Evolutionary conservation across 2,113 vertebrate species (phyloP).

Genomic region (Hyaena hyaena): DNA sequence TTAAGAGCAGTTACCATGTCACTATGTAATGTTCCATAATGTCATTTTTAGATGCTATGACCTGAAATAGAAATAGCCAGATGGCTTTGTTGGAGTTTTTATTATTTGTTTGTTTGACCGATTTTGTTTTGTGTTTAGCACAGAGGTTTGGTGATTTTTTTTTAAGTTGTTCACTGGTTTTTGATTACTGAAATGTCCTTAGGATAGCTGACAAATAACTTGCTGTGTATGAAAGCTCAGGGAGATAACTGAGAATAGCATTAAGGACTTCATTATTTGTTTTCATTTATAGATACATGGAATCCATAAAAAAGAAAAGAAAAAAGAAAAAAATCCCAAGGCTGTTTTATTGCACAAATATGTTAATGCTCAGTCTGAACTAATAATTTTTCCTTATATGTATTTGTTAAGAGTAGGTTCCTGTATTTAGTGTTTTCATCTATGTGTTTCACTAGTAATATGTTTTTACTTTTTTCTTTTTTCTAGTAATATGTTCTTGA

Average conservation of each 20-base stretch:
- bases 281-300: not conserved
- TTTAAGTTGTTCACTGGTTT: conserved; percentile 10
- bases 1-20: not conserved
- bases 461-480: not conserved
- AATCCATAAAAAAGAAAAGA: not conserved
- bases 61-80: conserved; percentile 68
- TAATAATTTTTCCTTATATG: not conserved
- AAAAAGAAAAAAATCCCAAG: not conserved
- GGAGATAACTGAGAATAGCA: not conserved
- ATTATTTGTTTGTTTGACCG: conserved; percentile 56
- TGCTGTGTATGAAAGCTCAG: not conserved
- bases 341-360: not conserved
- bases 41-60: conserved; percentile 55
- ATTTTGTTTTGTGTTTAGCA: conserved; percentile 46
- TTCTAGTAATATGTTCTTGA: not conserved
- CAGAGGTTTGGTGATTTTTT: conserved; percentile 19
- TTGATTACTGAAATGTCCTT: conserved; percentile 8
- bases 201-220: not conserved
- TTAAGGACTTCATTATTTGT: not conserved
- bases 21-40: conserved; percentile 43
- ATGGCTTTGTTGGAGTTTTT: conserved; percentile 50
- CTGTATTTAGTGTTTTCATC: not conserved
- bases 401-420: not conserved
- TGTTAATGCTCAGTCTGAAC: not conserved
- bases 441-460: conserved; percentile 12